Conservation (phyloP, 2,797 vertebrate species). For the Dendrocincla fuliginosa region DNA sequence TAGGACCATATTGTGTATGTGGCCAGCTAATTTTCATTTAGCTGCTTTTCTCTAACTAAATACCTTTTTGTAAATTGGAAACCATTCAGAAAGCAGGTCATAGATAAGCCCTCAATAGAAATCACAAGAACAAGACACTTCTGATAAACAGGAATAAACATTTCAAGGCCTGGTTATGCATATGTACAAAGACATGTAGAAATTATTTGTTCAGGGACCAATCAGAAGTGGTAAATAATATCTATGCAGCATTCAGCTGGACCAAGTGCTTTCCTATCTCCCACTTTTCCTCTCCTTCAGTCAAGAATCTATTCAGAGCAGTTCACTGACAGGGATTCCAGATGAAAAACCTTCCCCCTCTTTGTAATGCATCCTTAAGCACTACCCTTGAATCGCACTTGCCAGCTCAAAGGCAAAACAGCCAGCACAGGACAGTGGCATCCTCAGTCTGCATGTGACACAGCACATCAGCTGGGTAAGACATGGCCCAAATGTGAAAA, state of each 20-base stretch:
- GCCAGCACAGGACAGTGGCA: background rate
- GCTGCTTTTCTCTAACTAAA: background rate
- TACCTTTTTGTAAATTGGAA: background rate
- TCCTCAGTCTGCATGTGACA: background rate
- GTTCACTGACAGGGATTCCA: background rate
- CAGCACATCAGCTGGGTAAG: background rate
- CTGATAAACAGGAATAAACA: background rate
- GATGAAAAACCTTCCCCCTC: background rate
- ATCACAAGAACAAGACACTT: background rate
- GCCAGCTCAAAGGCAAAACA: background rate
- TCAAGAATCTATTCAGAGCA: background rate
- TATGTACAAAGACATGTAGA: background rate
- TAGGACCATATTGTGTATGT: background rate
- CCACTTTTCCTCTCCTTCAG: background rate
- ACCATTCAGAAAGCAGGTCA: background rate
- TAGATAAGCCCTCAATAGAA: background rate
- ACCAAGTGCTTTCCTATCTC: background rate
- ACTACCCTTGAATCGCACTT: background rate
- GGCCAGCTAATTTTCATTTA: background rate
- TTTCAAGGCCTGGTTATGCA: background rate
- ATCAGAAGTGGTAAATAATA: background rate
- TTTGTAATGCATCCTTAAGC: background rate
- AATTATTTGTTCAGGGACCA: background rate
- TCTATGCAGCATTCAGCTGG: background rate
- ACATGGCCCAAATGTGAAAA: background rate